A percentile compares a stretch with the other conserved stretches of the same genome.
Conservation (phyloP, 2,888 invertebrate genomes). For the Trileptium ribeirensis region DNA sequence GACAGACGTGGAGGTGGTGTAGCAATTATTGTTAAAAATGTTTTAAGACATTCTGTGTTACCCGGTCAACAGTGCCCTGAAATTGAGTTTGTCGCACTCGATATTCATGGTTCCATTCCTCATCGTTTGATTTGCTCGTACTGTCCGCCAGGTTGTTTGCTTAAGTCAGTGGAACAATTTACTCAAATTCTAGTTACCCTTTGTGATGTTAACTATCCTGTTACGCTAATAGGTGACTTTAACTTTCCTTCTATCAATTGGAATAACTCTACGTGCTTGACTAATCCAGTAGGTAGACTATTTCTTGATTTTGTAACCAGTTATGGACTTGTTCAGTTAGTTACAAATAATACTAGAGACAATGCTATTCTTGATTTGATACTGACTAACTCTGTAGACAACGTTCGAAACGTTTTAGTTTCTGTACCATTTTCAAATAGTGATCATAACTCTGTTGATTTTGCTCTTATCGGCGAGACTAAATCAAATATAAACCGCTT, state of each 20-base stretch:
- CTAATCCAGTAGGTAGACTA: background rate
- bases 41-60: background rate
- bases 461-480: background rate
- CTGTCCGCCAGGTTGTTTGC: background rate
- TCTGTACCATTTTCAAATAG: background rate
- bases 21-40: too few species aligned
- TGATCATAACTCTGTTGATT: background rate
- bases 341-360: background rate
- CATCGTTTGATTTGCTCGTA: background rate
- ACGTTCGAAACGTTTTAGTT: background rate
- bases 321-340: background rate
- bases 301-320: background rate
- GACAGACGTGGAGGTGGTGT: too few species aligned
- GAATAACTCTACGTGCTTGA: background rate
- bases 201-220: background rate
- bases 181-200: background rate
- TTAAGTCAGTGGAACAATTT: background rate
- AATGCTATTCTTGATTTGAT: background rate
- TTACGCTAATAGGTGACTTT: background rate
- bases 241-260: background rate
- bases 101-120: background rate
- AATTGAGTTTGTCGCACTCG: background rate
- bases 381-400: background rate
- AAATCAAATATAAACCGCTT: background rate
- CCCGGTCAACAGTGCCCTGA: background rate